Evolutionary conservation across 1,140 invertebrate genomes (phyloP), one percentile per base, ranked within the genome.

Genomic region (Archivesica marissinica): DNA sequence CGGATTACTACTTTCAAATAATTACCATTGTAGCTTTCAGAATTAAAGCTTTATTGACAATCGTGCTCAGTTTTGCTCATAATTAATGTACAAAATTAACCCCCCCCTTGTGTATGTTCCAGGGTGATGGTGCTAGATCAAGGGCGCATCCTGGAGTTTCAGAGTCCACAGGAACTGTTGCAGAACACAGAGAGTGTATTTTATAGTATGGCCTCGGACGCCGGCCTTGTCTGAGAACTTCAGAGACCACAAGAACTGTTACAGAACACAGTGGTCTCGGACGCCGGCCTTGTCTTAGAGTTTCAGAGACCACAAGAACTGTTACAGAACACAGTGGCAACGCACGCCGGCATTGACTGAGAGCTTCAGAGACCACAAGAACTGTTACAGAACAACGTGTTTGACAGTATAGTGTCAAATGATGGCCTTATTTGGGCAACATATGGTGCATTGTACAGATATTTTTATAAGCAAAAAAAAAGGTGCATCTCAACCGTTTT

Each of bases 141-240:
- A 72, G 97, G 97, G 0, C 93, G 94, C 56, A 95, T 98, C 33
- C 95, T 96, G 17, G 98, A 99, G 94, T 96, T 98, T 90, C 97
- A 97, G 78, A 94, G 95, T 56, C 97, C 98, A 0, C 94, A 95
- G 86, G 94, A 95, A 75, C 94, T 98, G 50, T 75, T 95, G 35
- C 70, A 74, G 17, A 86, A 93, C 54, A 79, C 89, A 39, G 75
- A 88, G 11, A 89, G 89, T 33, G 86, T 92, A n/a, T 94, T 94
- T 74, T 91, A 93, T 76, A 68, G 77, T n/a, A 90, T 93, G 90
- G 90, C 91, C 13, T 90, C 87, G 64, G 91, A 92, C 82, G 90
- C 93, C 17, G 68, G 68, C 0, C 68, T 72, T 50, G 68, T 72
- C 13, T 72, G 25, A 72, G 13, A 15, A 35, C n/a, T 98, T 90